Percentiles rank a stretch among this genome's conserved stretches.
Evolutionary conservation across 2,888 invertebrate species (phyloP).

Genomic region (Didymodactylos carnosus): DNA sequence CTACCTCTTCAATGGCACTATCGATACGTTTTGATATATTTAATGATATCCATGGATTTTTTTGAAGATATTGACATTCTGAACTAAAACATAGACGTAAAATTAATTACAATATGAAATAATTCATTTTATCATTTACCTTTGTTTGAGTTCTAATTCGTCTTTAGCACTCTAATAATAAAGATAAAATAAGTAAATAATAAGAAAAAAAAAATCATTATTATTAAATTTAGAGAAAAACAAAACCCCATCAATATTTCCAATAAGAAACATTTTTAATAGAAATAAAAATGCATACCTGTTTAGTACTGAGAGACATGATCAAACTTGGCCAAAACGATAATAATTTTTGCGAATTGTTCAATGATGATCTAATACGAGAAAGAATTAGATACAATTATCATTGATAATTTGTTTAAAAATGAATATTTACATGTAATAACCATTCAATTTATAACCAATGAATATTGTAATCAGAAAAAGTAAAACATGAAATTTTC

Average conservation of each 20-base stretch:
- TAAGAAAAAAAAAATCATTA: neutral
- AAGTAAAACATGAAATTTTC: neutral
- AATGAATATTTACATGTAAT: neutral
- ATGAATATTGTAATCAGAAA: neutral
- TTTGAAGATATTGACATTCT: neutral
- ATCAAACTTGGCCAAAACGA: neutral
- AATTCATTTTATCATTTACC: neutral
- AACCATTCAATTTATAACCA: neutral
- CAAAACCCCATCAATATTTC: no score
- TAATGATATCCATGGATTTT: neutral
- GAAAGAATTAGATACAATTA: neutral
- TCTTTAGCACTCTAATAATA: no score
- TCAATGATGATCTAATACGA: neutral
- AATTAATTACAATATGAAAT: no score
- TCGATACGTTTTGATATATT: neutral
- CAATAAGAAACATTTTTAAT: no score
- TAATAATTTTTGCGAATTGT: neutral
- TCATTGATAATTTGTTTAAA: neutral
- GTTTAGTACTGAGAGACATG: neutral
- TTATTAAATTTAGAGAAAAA: no score
- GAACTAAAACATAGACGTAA: no score
- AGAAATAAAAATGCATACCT: neutral
- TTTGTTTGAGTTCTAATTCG: neutral
- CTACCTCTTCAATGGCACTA: neutral
- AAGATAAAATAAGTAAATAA: no score